Conservation (phyloP, 2,797 vertebrate genomes). For the Spondyliosoma cantharus region DNA sequence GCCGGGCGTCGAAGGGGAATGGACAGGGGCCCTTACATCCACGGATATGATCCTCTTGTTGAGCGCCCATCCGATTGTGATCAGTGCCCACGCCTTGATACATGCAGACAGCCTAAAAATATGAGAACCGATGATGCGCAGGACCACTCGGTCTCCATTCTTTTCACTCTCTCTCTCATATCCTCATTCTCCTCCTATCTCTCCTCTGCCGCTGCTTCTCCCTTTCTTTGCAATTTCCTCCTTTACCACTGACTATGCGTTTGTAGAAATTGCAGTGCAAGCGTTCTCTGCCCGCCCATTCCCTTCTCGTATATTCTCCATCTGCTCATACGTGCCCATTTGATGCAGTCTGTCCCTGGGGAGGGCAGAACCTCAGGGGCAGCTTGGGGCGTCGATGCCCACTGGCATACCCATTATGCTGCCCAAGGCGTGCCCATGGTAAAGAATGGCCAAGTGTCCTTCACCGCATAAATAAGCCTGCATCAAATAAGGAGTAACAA, state of each 20-base stretch:
- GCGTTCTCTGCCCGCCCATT: constrained; percentile 46
- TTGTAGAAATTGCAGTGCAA: constrained; percentile 62
- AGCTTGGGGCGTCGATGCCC: constrained; percentile 55
- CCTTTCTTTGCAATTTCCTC: constrained; percentile 46
- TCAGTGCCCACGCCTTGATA: constrained; percentile 57
- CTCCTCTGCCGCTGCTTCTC: constrained; percentile 29
- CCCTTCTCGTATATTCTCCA: constrained; percentile 57
- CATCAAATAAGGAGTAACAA: constrained; percentile 16
- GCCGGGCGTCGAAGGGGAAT: not conserved
- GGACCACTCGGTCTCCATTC: constrained; percentile 31
- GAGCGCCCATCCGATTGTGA: constrained; percentile 59
- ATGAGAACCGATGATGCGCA: constrained; percentile 59
- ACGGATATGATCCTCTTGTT: constrained; percentile 63
- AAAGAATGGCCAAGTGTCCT: constrained; percentile 47
- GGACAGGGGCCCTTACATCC: constrained; percentile 45
- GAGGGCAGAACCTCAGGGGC: constrained; percentile 62
- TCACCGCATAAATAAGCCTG: constrained; percentile 28
- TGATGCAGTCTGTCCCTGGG: constrained; percentile 52
- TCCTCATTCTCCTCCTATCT: constrained; percentile 28
- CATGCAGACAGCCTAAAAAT: constrained; percentile 56
- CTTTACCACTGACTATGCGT: constrained; percentile 36
- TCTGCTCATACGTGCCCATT: constrained; percentile 59
- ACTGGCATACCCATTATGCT: constrained; percentile 54
- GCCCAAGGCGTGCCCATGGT: constrained; percentile 55
- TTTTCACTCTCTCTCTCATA: constrained; percentile 14